phyloP scores from a whole-genome alignment of 2,113 vertebrate species.

The Acanthisitta chloris region DNA sequence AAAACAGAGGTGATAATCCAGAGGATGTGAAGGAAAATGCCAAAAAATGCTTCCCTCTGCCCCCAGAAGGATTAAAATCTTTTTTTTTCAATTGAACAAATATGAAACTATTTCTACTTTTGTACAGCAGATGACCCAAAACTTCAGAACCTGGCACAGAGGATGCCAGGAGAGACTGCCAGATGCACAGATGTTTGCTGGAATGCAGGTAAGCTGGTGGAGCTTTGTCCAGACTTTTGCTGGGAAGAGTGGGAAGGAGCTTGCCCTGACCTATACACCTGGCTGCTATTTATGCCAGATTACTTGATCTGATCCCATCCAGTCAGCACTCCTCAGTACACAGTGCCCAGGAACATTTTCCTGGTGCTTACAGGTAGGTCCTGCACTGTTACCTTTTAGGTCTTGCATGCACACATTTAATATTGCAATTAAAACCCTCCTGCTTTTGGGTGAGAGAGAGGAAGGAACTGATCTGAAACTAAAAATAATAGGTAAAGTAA shows the following conservation, averaged over 20 bases:
- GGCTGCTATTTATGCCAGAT: background rate
- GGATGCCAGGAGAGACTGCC: background rate
- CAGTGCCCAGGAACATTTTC: background rate
- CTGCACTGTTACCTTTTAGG: background rate
- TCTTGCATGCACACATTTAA: background rate
- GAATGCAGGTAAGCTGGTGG: background rate
- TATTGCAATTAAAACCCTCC: background rate
- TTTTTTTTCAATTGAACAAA: background rate
- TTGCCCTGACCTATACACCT: background rate
- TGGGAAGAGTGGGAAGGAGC: background rate
- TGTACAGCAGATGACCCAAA: background rate
- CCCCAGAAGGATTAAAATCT: fast-evolving
- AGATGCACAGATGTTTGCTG: background rate
- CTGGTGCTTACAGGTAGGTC: background rate
- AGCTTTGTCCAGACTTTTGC: background rate
- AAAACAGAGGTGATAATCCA: background rate
- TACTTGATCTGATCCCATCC: background rate
- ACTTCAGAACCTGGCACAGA: background rate
- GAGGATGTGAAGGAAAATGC: background rate
- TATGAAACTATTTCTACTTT: background rate
- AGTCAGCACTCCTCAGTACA: background rate
- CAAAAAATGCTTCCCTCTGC: background rate
- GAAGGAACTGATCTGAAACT: background rate
- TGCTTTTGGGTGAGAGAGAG: background rate
- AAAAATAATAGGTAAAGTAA: background rate